Conservation (phyloP, 2,888 invertebrate species). For the Norana najaformis region DNA sequence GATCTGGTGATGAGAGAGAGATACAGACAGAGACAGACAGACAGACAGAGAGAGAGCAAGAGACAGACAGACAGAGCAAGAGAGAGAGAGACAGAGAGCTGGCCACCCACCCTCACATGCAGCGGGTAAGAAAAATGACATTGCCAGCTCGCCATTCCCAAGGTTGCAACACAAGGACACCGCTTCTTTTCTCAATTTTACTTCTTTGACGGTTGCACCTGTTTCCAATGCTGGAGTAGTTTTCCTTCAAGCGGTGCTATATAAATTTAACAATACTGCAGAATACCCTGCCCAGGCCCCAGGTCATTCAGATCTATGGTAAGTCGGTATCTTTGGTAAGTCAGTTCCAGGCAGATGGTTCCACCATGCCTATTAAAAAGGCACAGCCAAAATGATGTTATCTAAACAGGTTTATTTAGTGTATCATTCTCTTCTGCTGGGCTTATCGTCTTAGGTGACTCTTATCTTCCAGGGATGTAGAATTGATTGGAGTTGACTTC, state of each 20-base stretch:
- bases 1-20: not conserved
- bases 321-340: too few species aligned
- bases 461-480: not conserved
- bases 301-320: not conserved
- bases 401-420: not conserved
- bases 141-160: not conserved
- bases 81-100: too few species aligned
- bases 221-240: too few species aligned
- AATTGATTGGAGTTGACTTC: not conserved
- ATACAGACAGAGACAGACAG: too few species aligned
- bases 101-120: not conserved
- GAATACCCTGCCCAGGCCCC: not conserved
- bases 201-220: not conserved
- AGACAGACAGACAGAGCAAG: too few species aligned
- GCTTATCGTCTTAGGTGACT: not conserved
- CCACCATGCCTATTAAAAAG: not conserved
- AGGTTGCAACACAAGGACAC: not conserved
- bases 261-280: not conserved
- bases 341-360: not conserved
- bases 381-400: not conserved
- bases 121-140: not conserved
- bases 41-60: too few species aligned
- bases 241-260: not conserved
- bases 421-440: not conserved
- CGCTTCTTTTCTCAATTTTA: not conserved